Conservation (phyloP, 1,140 invertebrate genomes). For the Hycleus phaleratus region DNA sequence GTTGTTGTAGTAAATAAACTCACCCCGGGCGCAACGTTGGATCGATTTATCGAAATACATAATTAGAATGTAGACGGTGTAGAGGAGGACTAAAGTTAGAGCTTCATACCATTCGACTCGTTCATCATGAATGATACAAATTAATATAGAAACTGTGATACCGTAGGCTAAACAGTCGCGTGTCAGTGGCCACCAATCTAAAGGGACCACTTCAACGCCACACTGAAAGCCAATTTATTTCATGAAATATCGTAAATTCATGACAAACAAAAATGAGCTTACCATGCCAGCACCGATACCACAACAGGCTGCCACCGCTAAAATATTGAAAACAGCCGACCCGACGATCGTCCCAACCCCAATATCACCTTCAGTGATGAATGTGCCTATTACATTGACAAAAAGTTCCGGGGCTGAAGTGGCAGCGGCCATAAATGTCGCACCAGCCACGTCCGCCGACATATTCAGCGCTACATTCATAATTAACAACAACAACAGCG, state of each 20-base stretch:
- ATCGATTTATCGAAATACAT: slow-evolving; percentile 83
- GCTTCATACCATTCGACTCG: slow-evolving; percentile 87
- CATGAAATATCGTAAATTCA: neutral
- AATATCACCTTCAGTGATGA: slow-evolving; percentile 82
- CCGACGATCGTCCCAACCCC: slow-evolving; percentile 89
- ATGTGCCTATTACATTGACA: slow-evolving; percentile 86
- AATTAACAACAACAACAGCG: too few relatives aligned
- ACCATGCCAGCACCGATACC: slow-evolving; percentile 81
- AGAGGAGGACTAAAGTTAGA: slow-evolving; percentile 67
- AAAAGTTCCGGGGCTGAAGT: slow-evolving; percentile 90
- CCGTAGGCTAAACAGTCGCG: slow-evolving; percentile 86
- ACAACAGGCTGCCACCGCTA: slow-evolving; percentile 84
- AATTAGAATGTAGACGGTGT: slow-evolving; percentile 74
- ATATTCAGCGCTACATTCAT: slow-evolving; percentile 64
- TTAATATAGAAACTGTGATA: slow-evolving; percentile 80
- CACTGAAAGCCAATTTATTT: slow-evolving; percentile 22
- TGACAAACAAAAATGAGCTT: slow-evolving; percentile 35
- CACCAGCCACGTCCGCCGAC: slow-evolving; percentile 78
- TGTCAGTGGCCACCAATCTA: slow-evolving; percentile 90
- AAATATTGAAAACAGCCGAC: slow-evolving; percentile 93
- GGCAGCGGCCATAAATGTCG: slow-evolving; percentile 92
- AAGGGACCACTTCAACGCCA: slow-evolving; percentile 63
- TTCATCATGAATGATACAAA: slow-evolving; percentile 84
- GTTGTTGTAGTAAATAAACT: slow-evolving; percentile 14
- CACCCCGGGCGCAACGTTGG: slow-evolving; percentile 66